Base-by-base conservation (phyloP, 2,888 invertebrate genomes). In the Tenthredo notha region DNA sequence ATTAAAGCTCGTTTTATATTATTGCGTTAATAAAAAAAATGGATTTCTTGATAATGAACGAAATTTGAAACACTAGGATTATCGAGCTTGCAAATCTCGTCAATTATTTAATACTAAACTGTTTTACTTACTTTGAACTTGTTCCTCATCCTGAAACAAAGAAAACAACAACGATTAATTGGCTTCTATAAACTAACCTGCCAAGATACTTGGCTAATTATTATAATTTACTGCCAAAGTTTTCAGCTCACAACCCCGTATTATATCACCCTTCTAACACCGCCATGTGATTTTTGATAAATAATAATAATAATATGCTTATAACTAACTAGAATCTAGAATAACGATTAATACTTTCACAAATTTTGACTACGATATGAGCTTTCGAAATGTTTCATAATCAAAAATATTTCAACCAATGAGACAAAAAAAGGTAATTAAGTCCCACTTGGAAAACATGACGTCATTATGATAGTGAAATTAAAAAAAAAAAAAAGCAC, bases 81-180 rank as follows among this genome's bases (percentile, higher is more conserved):
- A 54, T 54, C 25, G 70, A 29, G 33, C 33, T 70, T 70, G 6
- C 7, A 6, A 7, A 70, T 70, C 37, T 29, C 0, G 33, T n/a
- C n/a, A 70, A 70, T 25, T 5, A 21, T 21, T 43, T 25, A 75
- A 25, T 84, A 77, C 84, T 37, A 80, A 85, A 84, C 84, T 78
- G 80, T 82, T 82, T 37, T 88, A 91, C 92, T 92, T 87, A 92
- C 92, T 92, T 87, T 90, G 89, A 84, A 91, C 90, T 86, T 91
- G 91, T 87, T 92, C 92, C 15, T 92, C 90, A 85, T 91, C 92
- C 92, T 92, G 91, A 89, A 92, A 92, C 88, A 91, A 84, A 87
- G 43, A 74, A 83, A 82, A 37, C 2, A 83, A 50, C 75, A 40
- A 50, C 18, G 72, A 85, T 78, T 67, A 85, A 80, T 72, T 29